Evolutionary conservation across 2,888 invertebrate genomes (phyloP).

Genomic region (Cylloceria caligata): DNA sequence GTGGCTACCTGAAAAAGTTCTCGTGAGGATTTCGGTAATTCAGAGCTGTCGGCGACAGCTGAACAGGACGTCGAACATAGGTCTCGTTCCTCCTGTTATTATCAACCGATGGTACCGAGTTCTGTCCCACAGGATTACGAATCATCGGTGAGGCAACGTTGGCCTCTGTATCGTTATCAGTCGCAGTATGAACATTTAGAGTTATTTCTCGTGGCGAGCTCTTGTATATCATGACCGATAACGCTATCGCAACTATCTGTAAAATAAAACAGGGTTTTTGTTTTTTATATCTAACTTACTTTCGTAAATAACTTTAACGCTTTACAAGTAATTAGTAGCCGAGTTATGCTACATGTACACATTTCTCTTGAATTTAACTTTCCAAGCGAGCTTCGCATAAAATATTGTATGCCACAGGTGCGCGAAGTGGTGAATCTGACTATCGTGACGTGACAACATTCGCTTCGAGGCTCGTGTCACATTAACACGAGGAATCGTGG

Average conservation of each 20-base stretch:
- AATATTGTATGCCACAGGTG: too few species aligned
- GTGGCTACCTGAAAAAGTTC: constrained; percentile 45
- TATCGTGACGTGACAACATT: too few species aligned
- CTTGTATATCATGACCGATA: constrained; percentile 34
- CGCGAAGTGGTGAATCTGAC: too few species aligned
- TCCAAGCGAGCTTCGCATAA: too few species aligned
- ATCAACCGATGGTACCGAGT: constrained; percentile 18
- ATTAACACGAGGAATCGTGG: too few species aligned
- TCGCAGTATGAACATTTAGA: neutral
- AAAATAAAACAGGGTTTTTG: neutral
- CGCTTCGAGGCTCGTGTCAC: too few species aligned
- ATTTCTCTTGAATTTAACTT: too few species aligned
- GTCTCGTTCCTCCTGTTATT: too few species aligned
- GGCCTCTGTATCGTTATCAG: neutral
- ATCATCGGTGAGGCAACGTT: constrained; percentile 35
- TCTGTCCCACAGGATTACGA: constrained; percentile 43
- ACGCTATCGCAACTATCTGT: constrained; percentile 50
- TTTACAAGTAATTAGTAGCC: too few species aligned
- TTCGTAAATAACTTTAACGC: too few species aligned
- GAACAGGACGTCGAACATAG: constrained; percentile 55
- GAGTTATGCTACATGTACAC: too few species aligned
- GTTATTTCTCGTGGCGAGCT: neutral
- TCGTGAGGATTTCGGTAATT: constrained; percentile 59
- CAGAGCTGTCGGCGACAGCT: constrained; percentile 26
- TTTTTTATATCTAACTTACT: neutral